Evolutionary conservation across 2,797 vertebrate species (phyloP).

Genomic region (Buceros bicornis): DNA sequence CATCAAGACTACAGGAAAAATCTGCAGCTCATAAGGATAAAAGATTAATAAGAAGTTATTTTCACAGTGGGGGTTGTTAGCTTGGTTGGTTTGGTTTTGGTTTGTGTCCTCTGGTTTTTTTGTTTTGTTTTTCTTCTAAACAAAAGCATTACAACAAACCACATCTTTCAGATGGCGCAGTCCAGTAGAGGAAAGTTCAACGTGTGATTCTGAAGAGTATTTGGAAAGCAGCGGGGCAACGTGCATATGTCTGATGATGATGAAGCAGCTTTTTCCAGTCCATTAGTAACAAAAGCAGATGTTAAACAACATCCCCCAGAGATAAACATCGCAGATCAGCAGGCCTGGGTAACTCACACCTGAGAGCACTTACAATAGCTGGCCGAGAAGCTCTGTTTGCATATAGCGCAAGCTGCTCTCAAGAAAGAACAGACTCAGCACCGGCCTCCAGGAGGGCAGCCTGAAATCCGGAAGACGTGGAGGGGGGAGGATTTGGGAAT

Average conservation of each 20-base stretch:
- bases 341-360: constrained; percentile 11
- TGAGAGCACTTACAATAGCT: not conserved
- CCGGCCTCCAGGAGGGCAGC: not conserved
- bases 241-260: not conserved
- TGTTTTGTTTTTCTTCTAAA: not conserved
- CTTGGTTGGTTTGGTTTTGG: not conserved
- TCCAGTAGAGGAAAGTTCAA: not conserved
- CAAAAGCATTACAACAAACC: not conserved
- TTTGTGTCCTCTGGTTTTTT: not conserved
- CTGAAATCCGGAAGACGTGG: not conserved
- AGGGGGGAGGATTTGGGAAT: not conserved
- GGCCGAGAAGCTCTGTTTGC: not conserved
- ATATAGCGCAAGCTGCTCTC: not conserved
- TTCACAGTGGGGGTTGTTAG: not conserved
- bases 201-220: not conserved
- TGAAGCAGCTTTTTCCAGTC: constrained; percentile 41
- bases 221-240: constrained; percentile 10
- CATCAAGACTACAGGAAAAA: not conserved
- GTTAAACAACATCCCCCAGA: constrained; percentile 2
- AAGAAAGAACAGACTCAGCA: not conserved
- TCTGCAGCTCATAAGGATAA: not conserved
- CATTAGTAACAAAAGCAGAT: constrained; percentile 34
- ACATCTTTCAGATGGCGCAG: not conserved
- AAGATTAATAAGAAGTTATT: not conserved
- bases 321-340: constrained; percentile 29